Evolutionary conservation across 2,797 vertebrate species (phyloP), one percentile per base, ranked within the genome.

Genomic region (Hippopotamyrus pictus): DNA sequence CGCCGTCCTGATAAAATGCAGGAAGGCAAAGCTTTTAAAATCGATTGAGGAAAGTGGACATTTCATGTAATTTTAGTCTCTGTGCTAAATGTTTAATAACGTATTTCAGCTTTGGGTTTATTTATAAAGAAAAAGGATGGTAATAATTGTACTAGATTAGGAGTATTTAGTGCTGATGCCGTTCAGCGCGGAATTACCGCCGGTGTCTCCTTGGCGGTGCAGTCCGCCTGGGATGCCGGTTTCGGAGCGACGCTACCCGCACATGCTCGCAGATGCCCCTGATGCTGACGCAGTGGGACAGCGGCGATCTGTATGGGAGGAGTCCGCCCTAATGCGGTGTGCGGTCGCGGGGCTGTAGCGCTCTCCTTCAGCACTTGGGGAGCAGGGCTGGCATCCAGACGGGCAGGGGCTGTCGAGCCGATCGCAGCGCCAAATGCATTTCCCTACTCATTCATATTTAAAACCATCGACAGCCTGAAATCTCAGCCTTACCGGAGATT

Each of bases 281-380:
- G 91, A 90, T 91, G 91, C 90, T 92, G 92, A 93, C 92, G 92
- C 92, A 92, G 90, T 90, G 89, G 62, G 90, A 90, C 89, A 88
- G 87, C 84, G 87, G 87, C 90, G 88, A 89, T 88, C 88, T 90
- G 89, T 84, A 88, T 53, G 90, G 92, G 92, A 79, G 91, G 92
- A 91, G 92, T 88, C 48, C 89, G 46, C 48, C 14, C 57, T 48
- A 89, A 89, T 90, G 91, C 89, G 89, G 87, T 57, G 65, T 51
- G 88, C 59, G 90, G 88, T 41, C 86, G 53, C 62, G 89, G 90
- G 65, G 53, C 90, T 88, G 76, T 90, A 89, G 88, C 90, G 29
- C 88, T 88, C 73, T 90, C 87, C 65, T 84, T 46, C 62, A 90
- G 86, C 86, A 88, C 86, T 87, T 90, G 33, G 84, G 90, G 89